phyloP scores from a whole-genome alignment of 1,140 invertebrate genomes.

The Diabrotica undecimpunctata region DNA sequence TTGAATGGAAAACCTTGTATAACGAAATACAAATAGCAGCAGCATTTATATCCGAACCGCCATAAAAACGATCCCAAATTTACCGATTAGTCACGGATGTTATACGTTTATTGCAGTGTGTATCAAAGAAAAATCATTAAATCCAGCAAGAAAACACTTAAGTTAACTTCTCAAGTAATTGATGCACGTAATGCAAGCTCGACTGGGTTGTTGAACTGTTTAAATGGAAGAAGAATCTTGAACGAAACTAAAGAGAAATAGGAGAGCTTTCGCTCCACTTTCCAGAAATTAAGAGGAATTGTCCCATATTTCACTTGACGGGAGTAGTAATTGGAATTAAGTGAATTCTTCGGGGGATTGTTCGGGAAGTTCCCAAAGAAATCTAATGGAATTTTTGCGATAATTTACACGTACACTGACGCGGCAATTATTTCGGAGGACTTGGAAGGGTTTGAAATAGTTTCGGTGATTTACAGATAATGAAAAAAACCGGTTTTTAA shows the following conservation, averaged over 20 bases:
- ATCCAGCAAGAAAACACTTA: too few species aligned
- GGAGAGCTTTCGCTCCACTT: not conserved
- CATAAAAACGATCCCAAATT: too few species aligned
- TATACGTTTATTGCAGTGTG: too few species aligned
- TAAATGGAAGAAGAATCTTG: not conserved
- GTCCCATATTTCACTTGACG: slow-evolving; percentile 13
- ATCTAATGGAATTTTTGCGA: not conserved
- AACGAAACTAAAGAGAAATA: not conserved
- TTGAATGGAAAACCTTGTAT: too few species aligned
- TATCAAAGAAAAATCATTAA: too few species aligned
- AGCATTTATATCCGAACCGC: too few species aligned
- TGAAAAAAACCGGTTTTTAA: not conserved
- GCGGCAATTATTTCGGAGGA: not conserved
- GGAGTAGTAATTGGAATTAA: slow-evolving; percentile 8
- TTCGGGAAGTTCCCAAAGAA: not conserved
- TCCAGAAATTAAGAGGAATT: slow-evolving; percentile 7
- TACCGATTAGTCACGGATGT: too few species aligned
- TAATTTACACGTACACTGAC: not conserved
- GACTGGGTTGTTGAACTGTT: not conserved
- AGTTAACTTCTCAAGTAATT: not conserved
- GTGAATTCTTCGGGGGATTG: slow-evolving; percentile 12
- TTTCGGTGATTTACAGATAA: not conserved
- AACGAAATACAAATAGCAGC: too few species aligned
- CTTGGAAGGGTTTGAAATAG: not conserved
- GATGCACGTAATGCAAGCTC: not conserved